phyloP scores from a whole-genome alignment of 92 coral and sea anemone genomes.

The Epizoanthus illoricatus region DNA sequence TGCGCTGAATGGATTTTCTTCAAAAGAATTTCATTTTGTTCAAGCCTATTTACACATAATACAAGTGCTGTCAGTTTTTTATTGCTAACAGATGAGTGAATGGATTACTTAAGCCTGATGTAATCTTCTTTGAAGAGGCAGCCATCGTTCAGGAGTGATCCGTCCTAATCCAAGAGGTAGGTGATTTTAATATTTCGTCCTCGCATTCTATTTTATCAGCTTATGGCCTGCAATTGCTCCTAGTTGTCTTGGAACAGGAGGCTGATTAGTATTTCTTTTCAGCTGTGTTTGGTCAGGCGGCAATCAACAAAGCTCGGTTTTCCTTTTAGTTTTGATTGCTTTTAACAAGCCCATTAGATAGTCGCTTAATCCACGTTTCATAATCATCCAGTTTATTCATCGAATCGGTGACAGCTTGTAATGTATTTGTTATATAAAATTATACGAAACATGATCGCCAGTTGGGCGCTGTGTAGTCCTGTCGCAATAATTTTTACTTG shows the following conservation, averaged over 20 bases:
- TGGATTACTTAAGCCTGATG: slow-evolving; percentile 67
- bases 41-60: slow-evolving; percentile 71
- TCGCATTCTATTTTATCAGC: slow-evolving; percentile 10
- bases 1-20: slow-evolving; percentile 60
- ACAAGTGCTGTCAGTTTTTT: slow-evolving; percentile 63
- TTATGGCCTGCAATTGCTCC: slow-evolving; percentile 13
- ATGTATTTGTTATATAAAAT: slow-evolving; percentile 29
- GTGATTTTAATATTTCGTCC: slow-evolving; percentile 2
- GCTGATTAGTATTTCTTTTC: slow-evolving; percentile 54
- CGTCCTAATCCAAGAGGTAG: neutral
- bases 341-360: slow-evolving; percentile 74
- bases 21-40: slow-evolving; percentile 63
- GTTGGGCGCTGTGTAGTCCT: neutral
- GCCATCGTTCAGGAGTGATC: slow-evolving; percentile 13
- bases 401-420: slow-evolving; percentile 44
- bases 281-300: slow-evolving; percentile 49
- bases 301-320: slow-evolving; percentile 69
- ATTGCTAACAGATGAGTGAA: slow-evolving; percentile 73
- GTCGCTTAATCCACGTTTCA: slow-evolving; percentile 43
- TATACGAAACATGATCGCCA: neutral
- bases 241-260: slow-evolving; percentile 30
- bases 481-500: neutral
- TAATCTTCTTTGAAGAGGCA: slow-evolving; percentile 56
- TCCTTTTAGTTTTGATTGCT: slow-evolving; percentile 85
- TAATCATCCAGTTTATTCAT: slow-evolving; percentile 38